These are phyloP conservation scores for Bathynomus jamesi DNA, from an alignment of 1,140 invertebrate species.

Conservation along the genomic window DNA sequence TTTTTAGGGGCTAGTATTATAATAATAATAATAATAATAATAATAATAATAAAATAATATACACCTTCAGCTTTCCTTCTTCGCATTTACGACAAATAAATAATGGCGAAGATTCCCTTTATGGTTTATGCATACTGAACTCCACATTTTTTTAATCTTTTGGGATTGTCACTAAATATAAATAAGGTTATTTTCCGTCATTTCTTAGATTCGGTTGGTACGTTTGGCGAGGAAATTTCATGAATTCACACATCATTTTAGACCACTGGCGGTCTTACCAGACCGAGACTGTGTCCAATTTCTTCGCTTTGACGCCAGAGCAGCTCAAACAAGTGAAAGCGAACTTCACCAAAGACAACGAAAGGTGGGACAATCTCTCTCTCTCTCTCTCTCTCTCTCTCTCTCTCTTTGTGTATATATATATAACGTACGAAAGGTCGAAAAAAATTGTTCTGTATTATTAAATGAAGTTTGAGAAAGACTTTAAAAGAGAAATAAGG, in stretches of 20 bases:
- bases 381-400: too few relatives aligned
- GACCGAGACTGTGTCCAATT: slow-evolving; percentile 1
- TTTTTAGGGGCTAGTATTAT: too few relatives aligned
- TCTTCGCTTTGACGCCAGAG: background rate
- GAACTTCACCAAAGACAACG: slow-evolving; percentile 2
- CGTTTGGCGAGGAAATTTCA: background rate
- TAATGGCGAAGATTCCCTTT: background rate
- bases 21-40: too few relatives aligned
- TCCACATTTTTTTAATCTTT: background rate
- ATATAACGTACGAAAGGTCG: background rate
- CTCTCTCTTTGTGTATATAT: too few relatives aligned
- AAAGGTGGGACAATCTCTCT: too few relatives aligned
- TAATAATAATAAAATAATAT: too few relatives aligned
- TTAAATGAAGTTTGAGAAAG: background rate
- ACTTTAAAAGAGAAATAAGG: background rate
- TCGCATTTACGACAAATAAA: background rate
- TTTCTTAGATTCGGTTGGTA: slow-evolving; percentile 17
- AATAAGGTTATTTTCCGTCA: background rate
- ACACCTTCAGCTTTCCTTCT: background rate
- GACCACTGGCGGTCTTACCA: slow-evolving; percentile 17
- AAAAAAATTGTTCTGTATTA: background rate
- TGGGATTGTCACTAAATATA: background rate
- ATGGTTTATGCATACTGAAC: background rate
- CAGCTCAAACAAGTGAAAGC: background rate
- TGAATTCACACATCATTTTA: background rate